Conservation (phyloP, 2,797 vertebrate genomes). For the Danio kyathit region DNA sequence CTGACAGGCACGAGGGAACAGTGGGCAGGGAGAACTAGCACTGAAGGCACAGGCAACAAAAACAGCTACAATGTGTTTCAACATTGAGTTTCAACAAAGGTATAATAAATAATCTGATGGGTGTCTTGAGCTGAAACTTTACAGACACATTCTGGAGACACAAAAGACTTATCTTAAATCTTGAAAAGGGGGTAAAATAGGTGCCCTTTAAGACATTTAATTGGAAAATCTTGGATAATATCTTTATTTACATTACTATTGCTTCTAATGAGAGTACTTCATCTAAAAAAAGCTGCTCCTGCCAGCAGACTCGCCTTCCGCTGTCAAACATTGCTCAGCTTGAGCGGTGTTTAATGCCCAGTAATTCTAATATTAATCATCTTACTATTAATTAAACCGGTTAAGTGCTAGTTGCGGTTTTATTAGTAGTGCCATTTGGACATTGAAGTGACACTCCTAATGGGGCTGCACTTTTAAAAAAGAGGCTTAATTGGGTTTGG, state of each 20-base stretch:
- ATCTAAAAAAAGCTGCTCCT: conserved; percentile 19
- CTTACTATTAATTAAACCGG: conserved; percentile 87
- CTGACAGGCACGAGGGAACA: no score
- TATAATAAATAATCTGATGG: no score
- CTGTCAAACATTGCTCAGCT: conserved; percentile 48
- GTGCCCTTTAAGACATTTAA: background rate
- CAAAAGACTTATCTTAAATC: no score
- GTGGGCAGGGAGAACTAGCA: no score
- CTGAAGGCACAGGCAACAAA: no score
- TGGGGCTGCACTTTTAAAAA: conserved; percentile 84
- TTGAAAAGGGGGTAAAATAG: no score
- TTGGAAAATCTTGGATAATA: background rate
- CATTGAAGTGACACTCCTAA: conserved; percentile 88
- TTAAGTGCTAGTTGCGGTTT: conserved; percentile 83
- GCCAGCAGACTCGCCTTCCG: conserved; percentile 23
- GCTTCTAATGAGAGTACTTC: conserved; percentile 35
- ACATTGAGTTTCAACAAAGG: no score
- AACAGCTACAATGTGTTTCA: no score
- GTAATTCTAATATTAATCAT: conserved; percentile 89
- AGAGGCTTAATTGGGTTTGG: conserved; percentile 89
- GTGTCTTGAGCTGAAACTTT: no score
- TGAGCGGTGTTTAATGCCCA: conserved; percentile 72
- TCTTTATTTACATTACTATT: conserved; percentile 17
- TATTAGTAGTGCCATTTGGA: conserved; percentile 84
- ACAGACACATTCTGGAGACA: no score